A percentile compares a stretch with the other conserved stretches of the same genome.
Evolutionary conservation across 2,888 invertebrate species (phyloP).

Genomic region (Dryobotodes eremita): DNA sequence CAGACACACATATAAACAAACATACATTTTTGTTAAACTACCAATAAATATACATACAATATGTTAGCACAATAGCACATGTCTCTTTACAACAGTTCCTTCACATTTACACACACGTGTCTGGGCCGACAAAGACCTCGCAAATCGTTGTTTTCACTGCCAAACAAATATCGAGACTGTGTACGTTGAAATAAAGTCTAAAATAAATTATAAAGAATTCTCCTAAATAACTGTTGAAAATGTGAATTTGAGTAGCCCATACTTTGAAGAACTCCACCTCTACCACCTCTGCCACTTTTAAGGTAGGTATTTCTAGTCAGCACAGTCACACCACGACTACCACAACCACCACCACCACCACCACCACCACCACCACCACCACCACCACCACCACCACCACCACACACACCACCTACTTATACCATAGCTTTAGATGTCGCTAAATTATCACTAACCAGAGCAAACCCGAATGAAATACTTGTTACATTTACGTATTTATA

Average conservation of each 20-base stretch:
- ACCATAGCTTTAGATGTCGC: slow-evolving; percentile 61
- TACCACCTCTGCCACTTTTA: background rate
- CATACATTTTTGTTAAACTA: slow-evolving; percentile 8
- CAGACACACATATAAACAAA: slow-evolving; percentile 20
- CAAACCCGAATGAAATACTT: slow-evolving; percentile 13
- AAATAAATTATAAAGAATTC: background rate
- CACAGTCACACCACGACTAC: background rate
- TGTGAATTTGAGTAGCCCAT: background rate
- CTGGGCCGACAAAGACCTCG: background rate
- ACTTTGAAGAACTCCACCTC: background rate
- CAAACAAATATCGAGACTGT: background rate
- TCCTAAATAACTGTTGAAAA: background rate
- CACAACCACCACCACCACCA: no score
- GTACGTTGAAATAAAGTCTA: background rate
- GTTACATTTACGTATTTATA: slow-evolving; percentile 29
- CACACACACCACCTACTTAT: background rate
- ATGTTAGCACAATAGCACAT: background rate
- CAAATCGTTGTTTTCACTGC: background rate
- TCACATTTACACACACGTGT: background rate
- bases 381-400: background rate
- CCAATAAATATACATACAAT: background rate
- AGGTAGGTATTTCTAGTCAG: background rate
- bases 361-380: no score
- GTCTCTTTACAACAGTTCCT: background rate
- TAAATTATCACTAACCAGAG: slow-evolving; percentile 56